A percentile compares a stretch with the other conserved stretches of the same genome.
phyloP scores from a whole-genome alignment of 2,888 invertebrate genomes.

The Phymatocera aterrima region DNA sequence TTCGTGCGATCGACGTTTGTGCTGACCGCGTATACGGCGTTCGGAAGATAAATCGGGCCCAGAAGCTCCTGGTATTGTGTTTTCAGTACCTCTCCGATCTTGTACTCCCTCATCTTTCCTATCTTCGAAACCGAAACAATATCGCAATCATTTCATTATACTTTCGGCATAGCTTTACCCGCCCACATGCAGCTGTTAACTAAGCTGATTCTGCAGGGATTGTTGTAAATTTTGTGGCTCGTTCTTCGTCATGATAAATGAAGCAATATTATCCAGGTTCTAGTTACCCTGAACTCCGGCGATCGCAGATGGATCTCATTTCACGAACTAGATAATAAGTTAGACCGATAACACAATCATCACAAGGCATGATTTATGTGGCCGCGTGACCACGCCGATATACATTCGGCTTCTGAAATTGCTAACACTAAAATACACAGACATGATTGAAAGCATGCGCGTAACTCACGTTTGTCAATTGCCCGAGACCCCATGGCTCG shows the following conservation, averaged over 20 bases:
- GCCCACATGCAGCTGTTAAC: not conserved
- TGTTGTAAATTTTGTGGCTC: no score
- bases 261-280: no score
- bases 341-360: no score
- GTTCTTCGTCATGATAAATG: no score
- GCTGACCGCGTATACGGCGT: slow-evolving; percentile 56
- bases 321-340: no score
- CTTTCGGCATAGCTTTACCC: not conserved
- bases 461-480: slow-evolving; percentile 76
- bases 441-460: not conserved
- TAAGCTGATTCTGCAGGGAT: not conserved
- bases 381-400: no score
- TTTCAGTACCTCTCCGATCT: slow-evolving; percentile 58
- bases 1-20: slow-evolving; percentile 58
- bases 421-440: not conserved
- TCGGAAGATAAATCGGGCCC: slow-evolving; percentile 53
- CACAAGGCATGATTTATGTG: no score
- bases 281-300: no score
- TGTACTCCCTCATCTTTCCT: slow-evolving; percentile 59
- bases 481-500: slow-evolving; percentile 78
- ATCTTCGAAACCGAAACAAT: slow-evolving; percentile 47
- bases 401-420: no score
- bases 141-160: not conserved
- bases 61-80: slow-evolving; percentile 56
- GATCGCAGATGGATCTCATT: no score